Percentiles rank a stretch among this genome's conserved stretches.
Evolutionary conservation across 2,888 invertebrate genomes (phyloP).

Genomic region (Schizaphis graminum): DNA sequence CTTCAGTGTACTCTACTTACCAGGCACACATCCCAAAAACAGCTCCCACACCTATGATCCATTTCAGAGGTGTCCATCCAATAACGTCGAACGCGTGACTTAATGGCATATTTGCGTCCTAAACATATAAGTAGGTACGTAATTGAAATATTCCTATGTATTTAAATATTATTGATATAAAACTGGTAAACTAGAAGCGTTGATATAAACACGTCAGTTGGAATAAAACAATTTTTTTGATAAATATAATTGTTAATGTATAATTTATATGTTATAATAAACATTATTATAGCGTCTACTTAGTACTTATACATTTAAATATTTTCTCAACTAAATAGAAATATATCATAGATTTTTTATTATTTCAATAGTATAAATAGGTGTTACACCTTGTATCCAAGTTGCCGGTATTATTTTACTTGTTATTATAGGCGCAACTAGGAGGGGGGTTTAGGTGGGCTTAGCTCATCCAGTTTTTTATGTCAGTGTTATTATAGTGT

Average conservation of each 20-base stretch:
- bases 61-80: conserved; percentile 73
- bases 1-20: conserved; percentile 68
- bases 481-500: no score
- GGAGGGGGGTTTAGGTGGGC: no score
- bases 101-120: conserved; percentile 73
- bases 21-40: conserved; percentile 75
- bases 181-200: not conserved
- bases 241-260: not conserved
- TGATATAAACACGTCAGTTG: not conserved
- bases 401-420: no score
- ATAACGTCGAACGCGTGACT: conserved; percentile 73
- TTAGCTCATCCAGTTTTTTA: no score
- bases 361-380: not conserved
- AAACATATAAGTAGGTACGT: conserved; percentile 35
- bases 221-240: not conserved
- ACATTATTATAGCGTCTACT: not conserved
- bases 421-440: no score
- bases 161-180: not conserved
- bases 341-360: not conserved
- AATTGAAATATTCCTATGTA: not conserved
- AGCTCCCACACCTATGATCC: conserved; percentile 75
- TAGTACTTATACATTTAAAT: not conserved
- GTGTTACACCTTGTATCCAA: not conserved
- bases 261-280: no score
- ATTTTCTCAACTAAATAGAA: not conserved